Base-by-base conservation (phyloP, 2,797 vertebrate species). In the Xenentodon cancila region DNA sequence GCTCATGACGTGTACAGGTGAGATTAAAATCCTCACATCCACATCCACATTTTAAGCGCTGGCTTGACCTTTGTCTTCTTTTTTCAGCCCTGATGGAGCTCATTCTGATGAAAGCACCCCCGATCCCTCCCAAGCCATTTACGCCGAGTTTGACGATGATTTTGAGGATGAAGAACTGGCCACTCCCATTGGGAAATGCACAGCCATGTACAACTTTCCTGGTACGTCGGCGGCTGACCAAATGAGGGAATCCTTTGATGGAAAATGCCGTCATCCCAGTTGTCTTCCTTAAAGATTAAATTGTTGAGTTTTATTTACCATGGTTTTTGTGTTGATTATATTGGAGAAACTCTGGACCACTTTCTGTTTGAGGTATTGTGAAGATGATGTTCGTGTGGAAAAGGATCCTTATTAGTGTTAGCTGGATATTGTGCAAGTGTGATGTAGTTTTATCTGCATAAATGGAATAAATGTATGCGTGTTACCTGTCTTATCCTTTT, bases 131-230 rank as follows among this genome's bases (percentile, higher is more conserved):
- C 94, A 95, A 64, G 92, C 93, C 75, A 95, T 96, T 77, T 96
- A 97, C 21, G 94, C 95, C 0, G 95, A 97, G 75, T 97, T 97
- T 27, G 96, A 97, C 42, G 96, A 96, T 20, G 96, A 97, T 75
- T 97, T 97, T 73, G 94, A 95, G 59, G 95, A 95, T 1, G 95
- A 96, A 63, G 95, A 96, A 4, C 65, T 91, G 2, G 64, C 88
- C 0, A 73, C 89, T 47, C 94, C 95, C 16, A 96, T 97, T 17
- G 95, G 96, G 55, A 93, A 92, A 63, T 96, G 95, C 68, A 94
- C 94, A 52, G 96, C 95, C 18, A 91, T 97, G 77, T 97, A 96
- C 79, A 95, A 91, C 79, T 97, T 97, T 53, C 95, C 95, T 53
- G 95, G 96, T 96, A 89, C 7, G 85, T 68, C 19, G 19, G 25